Base-by-base conservation (phyloP, 2,888 invertebrate genomes). In the Lymantria dispar region DNA sequence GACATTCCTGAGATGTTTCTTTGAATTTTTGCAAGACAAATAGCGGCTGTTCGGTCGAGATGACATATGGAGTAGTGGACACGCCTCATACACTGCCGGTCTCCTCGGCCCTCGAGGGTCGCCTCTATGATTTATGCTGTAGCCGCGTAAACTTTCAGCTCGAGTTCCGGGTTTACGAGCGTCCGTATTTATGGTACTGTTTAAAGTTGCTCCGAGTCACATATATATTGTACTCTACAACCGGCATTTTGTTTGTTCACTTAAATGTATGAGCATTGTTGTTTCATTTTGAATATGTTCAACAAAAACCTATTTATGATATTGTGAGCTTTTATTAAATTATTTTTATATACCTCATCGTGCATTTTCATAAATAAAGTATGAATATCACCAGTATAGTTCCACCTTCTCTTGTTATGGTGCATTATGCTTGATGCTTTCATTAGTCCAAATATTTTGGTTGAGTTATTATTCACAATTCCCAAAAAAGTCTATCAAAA, bases 11-110 rank as follows among this genome's bases (percentile, higher is more conserved):
- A 76, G 76, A 83, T 80, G 83, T 76, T 78, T 70, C 66, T 77
- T 77, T 75, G 81, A 86, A 89, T 89, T 87, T 88, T 86, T 87
- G 87, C 87, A 85, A 88, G 89, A 89, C 87, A 84, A 85, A 88
- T 87, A 77, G 77, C 81, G 79, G 80, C 61, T 68, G 74, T 81
- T 86, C 83, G 87, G 84, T 85, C 84, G 74, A 83, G 71, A 86
- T 87, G 88, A 89, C 89, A 87, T 87, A 88, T 85, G 84, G 87
- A 74, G 76, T 70, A 69, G 65, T 68, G 70, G 72, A 68, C 62
- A 54, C 66, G 62, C 60, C 72, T 80, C 79, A 83, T 84, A 80
- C 79, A 85, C 82, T 83, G 74, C 68, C 74, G 72, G 78, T 77
- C 77, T 80, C 76, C 79, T 72, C n/a, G 72, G 66, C 74, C 74